Evolutionary conservation across 2,888 invertebrate species (phyloP).

Genomic region (Sphecodes monilicornis): DNA sequence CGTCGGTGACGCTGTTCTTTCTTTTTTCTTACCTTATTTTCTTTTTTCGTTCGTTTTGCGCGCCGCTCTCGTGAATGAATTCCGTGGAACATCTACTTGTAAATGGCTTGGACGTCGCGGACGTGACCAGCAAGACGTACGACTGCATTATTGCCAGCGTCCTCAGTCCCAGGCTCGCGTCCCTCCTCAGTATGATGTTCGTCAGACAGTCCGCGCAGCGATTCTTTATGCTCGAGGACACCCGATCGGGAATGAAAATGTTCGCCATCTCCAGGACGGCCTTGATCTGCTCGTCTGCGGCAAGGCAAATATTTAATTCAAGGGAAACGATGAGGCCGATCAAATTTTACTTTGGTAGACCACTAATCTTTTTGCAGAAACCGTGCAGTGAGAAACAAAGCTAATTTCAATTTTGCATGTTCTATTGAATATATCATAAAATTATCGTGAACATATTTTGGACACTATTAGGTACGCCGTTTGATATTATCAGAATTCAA

Average conservation of each 20-base stretch:
- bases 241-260: constrained; percentile 37
- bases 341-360: neutral
- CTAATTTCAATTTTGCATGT: neutral
- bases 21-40: neutral
- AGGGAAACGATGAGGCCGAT: neutral
- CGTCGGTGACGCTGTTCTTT: neutral
- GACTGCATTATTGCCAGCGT: constrained; percentile 60
- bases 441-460: neutral
- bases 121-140: constrained; percentile 55
- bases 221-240: constrained; percentile 43
- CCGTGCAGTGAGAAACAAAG: neutral
- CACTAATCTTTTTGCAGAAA: neutral
- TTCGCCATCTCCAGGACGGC: constrained; percentile 60
- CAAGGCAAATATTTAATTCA: neutral
- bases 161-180: constrained; percentile 52
- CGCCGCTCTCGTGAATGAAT: constrained; percentile 2
- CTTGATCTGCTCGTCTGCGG: constrained; percentile 53
- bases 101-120: constrained; percentile 41
- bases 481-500: too few relatives aligned
- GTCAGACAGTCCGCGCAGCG: constrained; percentile 53
- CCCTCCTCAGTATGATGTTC: constrained; percentile 56
- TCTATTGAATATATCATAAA: neutral
- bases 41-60: neutral
- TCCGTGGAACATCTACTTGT: constrained; percentile 47
- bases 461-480: too few relatives aligned